Conservation (phyloP, 2,888 invertebrate genomes). For the Craniophora ligustri region DNA sequence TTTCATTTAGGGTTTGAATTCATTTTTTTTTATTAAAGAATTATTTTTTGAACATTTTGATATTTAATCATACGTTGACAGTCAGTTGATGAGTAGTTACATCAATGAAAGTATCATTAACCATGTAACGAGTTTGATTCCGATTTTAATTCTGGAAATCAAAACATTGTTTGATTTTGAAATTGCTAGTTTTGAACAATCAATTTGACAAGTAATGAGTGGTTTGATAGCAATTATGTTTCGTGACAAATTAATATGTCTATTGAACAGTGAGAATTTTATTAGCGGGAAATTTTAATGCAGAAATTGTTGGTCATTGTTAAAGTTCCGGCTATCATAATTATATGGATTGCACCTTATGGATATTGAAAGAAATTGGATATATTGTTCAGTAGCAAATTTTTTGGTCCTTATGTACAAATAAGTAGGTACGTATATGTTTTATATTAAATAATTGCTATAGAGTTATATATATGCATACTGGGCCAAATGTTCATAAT, state of each 20-base stretch:
- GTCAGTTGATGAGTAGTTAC: conserved; percentile 58
- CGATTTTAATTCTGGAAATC: conserved; percentile 49
- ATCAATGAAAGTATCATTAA: conserved; percentile 70
- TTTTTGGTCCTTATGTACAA: background rate
- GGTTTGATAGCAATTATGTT: conserved; percentile 22
- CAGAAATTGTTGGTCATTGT: conserved; percentile 11
- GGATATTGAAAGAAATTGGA: too few species aligned
- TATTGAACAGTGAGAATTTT: conserved; percentile 11
- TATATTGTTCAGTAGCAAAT: too few species aligned
- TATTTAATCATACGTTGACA: conserved; percentile 74
- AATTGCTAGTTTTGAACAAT: conserved; percentile 44
- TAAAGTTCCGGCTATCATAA: background rate
- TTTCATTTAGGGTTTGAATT: conserved; percentile 26
- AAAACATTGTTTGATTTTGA: conserved; percentile 19
- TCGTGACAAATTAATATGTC: conserved; percentile 12
- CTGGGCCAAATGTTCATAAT: too few species aligned
- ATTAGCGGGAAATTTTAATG: background rate
- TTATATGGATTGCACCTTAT: too few species aligned
- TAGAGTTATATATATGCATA: too few species aligned
- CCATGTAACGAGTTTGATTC: conserved; percentile 59
- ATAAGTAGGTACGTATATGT: too few species aligned
- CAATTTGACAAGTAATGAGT: conserved; percentile 35
- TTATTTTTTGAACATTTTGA: conserved; percentile 46
- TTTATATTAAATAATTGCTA: too few species aligned
- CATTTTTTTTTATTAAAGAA: conserved; percentile 30